A percentile compares a stretch with the other conserved stretches of the same genome.
Conservation (phyloP, 2,888 invertebrate species). For the Lasioglossum marginatum region DNA sequence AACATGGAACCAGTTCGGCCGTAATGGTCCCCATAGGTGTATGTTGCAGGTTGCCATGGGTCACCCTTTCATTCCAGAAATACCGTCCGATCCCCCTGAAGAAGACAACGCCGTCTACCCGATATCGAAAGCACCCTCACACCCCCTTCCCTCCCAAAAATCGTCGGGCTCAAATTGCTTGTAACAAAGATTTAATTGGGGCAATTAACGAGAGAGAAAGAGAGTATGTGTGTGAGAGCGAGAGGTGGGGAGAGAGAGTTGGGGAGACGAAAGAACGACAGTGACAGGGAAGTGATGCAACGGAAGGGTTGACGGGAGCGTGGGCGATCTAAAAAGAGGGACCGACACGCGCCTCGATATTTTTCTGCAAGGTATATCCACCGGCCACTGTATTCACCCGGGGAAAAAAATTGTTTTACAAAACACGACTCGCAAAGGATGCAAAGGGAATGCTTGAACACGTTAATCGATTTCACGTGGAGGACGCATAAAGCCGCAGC, state of each 20-base stretch:
- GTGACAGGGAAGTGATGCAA: constrained; percentile 52
- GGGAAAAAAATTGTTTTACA: neutral
- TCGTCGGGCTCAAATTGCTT: constrained; percentile 74
- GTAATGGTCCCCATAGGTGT: neutral
- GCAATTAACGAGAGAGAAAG: constrained; percentile 72
- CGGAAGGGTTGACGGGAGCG: constrained; percentile 57
- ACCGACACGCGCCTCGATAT: constrained; percentile 42
- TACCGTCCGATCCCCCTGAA: neutral
- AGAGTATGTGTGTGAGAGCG: neutral
- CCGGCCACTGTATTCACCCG: constrained; percentile 27
- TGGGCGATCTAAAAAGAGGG: constrained; percentile 40
- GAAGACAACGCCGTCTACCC: constrained; percentile 16
- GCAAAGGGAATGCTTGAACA: constrained; percentile 21
- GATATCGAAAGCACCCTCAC: neutral
- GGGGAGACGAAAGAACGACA: constrained; percentile 31
- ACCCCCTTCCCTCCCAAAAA: constrained; percentile 46
- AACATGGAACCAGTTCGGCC: neutral
- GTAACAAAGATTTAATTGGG: constrained; percentile 77
- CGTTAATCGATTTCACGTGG: constrained; percentile 2
- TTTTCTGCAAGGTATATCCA: constrained; percentile 46
- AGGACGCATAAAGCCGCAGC: constrained; percentile 1
- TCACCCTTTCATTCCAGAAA: constrained; percentile 19
- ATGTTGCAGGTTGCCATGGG: neutral
- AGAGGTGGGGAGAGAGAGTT: neutral
- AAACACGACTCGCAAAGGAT: neutral